phyloP scores from a whole-genome alignment of 1,140 invertebrate genomes.

The Lamellibrachia luymesi region DNA sequence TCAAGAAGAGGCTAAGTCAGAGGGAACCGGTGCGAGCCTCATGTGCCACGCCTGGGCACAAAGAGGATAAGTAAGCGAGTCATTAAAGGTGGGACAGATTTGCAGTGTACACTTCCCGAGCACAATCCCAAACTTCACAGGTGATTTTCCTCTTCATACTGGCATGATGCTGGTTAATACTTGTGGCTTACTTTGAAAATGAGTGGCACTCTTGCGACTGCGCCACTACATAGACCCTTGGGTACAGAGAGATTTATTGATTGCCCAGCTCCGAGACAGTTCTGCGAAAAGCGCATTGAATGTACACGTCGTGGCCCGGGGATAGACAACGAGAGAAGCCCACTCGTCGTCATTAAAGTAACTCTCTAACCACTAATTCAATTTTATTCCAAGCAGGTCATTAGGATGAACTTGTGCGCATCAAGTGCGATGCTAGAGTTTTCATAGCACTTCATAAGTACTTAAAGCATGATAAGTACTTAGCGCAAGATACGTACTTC shows the following conservation, averaged over 20 bases:
- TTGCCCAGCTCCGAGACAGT: not conserved
- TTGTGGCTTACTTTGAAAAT: not conserved
- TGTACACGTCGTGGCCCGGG: not conserved
- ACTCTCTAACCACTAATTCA: not conserved
- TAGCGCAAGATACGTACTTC: not conserved
- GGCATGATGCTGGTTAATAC: not conserved
- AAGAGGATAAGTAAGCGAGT: too few species aligned
- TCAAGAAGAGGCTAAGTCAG: too few species aligned
- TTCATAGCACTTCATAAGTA: not conserved
- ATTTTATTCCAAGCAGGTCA: not conserved
- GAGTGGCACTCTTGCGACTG: not conserved
- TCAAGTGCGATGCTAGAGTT: not conserved
- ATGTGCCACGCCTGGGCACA: too few species aligned
- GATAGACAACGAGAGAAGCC: not conserved
- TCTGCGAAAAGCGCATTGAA: not conserved
- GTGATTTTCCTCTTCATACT: not conserved
- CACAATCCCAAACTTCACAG: not conserved
- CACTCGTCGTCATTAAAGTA: not conserved
- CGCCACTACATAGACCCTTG: not conserved
- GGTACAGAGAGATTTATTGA: constrained; percentile 1
- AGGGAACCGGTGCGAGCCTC: too few species aligned
- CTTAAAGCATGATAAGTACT: constrained; percentile 1
- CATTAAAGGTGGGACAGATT: too few species aligned
- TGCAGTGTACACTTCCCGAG: not conserved
- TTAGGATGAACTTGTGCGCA: not conserved